phyloP scores from a whole-genome alignment of 2,888 invertebrate genomes.

The Pollenia angustigena region DNA sequence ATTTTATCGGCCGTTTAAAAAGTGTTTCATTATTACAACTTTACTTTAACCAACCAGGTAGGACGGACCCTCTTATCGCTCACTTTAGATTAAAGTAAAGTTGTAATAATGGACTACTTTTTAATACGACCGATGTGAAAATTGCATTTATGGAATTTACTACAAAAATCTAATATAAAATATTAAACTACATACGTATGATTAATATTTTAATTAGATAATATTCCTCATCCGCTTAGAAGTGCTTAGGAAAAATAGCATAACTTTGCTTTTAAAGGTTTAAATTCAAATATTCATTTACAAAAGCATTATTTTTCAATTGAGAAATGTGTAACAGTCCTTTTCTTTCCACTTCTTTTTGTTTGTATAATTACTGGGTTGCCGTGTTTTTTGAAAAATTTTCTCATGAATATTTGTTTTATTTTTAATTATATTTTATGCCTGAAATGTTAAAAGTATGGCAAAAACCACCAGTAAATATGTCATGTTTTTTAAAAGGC shows the following conservation, averaged over 20 bases:
- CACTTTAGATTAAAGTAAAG: no score
- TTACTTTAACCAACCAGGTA: no score
- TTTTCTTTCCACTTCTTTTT: neutral
- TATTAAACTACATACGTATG: neutral
- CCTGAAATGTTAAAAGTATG: conserved; percentile 58
- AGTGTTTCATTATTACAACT: no score
- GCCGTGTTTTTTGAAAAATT: conserved; percentile 16
- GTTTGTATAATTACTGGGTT: conserved; percentile 43
- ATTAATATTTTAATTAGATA: neutral
- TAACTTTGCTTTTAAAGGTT: conserved; percentile 21
- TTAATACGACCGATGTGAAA: no score
- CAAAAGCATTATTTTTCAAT: conserved; percentile 2
- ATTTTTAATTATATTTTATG: conserved; percentile 73
- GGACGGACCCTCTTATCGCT: no score
- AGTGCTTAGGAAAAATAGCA: neutral
- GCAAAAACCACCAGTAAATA: conserved; percentile 51
- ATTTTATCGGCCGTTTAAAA: no score
- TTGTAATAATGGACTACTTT: no score
- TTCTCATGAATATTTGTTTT: conserved; percentile 49
- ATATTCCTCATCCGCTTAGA: conserved; percentile 7
- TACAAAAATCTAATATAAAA: no score
- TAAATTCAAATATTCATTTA: conserved; percentile 12
- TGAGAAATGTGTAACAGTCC: neutral
- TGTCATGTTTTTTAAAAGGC: conserved; percentile 59
- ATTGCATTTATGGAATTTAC: no score